Conservation (phyloP, 2,888 invertebrate species). For the Hirtodrosophila trivittata region DNA sequence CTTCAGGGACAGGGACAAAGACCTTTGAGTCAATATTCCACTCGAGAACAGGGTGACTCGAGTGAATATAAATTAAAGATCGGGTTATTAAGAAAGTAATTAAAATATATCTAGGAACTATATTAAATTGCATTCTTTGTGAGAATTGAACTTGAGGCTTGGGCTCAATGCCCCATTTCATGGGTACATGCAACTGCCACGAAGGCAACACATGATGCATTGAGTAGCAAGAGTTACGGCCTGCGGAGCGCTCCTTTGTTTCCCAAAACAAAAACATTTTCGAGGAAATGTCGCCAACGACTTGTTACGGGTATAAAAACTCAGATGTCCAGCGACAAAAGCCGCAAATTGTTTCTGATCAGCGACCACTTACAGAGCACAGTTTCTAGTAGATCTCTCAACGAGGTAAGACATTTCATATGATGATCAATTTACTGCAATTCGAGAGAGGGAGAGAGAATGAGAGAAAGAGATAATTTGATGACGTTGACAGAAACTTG, state of each 20-base stretch:
- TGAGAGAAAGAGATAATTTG: conserved; percentile 1
- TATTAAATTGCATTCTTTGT: too few species aligned
- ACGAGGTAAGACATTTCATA: conserved; percentile 17
- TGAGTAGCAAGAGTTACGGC: conserved; percentile 9
- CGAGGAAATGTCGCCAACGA: conserved; percentile 27
- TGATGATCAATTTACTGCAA: too few species aligned
- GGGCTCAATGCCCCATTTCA: conserved; percentile 35
- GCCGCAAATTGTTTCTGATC: conserved; percentile 6
- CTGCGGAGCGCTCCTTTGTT: conserved; percentile 34
- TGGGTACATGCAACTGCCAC: conserved; percentile 38
- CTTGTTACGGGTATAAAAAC: conserved; percentile 52
- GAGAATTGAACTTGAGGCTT: conserved; percentile 28
- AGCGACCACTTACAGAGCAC: background rate
- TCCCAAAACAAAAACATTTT: conserved; percentile 19
- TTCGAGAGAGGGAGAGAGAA: background rate
- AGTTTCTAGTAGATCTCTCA: conserved; percentile 14
- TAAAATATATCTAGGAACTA: too few species aligned
- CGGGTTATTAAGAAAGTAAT: too few species aligned
- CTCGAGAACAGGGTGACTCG: too few species aligned
- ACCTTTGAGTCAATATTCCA: too few species aligned
- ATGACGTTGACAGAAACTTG: conserved; percentile 8
- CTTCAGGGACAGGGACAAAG: too few species aligned
- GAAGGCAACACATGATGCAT: conserved; percentile 41
- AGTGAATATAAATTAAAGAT: too few species aligned
- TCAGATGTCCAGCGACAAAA: background rate